phyloP scores from a whole-genome alignment of 2,113 vertebrate genomes.

The Abramis brama region DNA sequence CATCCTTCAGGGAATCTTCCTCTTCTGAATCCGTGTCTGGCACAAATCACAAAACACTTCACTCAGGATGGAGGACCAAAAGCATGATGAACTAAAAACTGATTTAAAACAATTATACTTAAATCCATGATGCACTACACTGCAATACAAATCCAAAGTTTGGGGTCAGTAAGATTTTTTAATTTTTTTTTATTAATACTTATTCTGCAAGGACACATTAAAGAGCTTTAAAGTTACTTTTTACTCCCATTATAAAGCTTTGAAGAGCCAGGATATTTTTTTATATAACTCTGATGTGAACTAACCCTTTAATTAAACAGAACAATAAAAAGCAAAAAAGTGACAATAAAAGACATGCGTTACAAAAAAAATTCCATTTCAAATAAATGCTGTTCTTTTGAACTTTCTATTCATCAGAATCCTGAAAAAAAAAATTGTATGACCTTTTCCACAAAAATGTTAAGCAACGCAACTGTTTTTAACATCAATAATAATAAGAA shows the following conservation, averaged over 20 bases:
- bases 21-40: slow-evolving; percentile 96
- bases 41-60: slow-evolving; percentile 56
- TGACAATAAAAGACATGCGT: background rate
- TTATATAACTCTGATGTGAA: no score
- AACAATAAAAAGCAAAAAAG: background rate
- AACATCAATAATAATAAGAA: background rate
- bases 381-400: background rate
- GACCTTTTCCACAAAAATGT: no score
- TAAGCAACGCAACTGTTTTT: no score
- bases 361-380: background rate
- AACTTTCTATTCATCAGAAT: background rate
- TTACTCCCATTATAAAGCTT: no score
- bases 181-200: background rate
- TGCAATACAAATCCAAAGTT: background rate
- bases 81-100: background rate
- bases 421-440: background rate
- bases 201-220: background rate
- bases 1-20: slow-evolving; percentile 82
- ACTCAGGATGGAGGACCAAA: background rate
- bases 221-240: background rate
- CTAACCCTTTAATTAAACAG: no score
- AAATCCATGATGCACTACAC: background rate
- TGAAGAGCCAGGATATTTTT: no score
- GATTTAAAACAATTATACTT: background rate
- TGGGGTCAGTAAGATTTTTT: background rate